Evolutionary conservation across 2,113 vertebrate species (phyloP), one percentile per base, ranked within the genome.

Genomic region (Mellivora capensis): DNA sequence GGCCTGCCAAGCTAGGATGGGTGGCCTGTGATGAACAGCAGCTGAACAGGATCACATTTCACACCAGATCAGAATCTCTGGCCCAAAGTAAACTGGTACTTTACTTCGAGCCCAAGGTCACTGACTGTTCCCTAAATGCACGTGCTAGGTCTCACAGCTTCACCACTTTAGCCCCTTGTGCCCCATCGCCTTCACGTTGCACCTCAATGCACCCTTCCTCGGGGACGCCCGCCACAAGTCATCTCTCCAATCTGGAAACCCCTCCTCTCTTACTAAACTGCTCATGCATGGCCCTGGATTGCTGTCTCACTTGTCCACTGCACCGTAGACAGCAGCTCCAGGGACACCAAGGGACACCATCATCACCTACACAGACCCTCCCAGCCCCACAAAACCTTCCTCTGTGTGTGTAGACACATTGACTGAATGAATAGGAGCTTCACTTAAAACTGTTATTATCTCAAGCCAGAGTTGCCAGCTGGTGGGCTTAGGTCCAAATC

Each of bases 111-210:
- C 93, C 71, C 76, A 42, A 34, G 20, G n/a, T 91, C 49, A 93
- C 0, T 4, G 72, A 49, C 29, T 13, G 6, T 44, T 87, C 83
- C 23, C 13, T 49, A 61, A 94, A 37, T 3, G 59, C 44, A 29
- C 37, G 42, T 34, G n/a, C 4, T 6, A 6, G 47, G 54, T 77
- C 15, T 77, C 82, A 6, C 17, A 29, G 37, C 10, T 29, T 44
- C 0, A 15, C 20, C 21, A 54, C 52, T 54, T 10, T 7, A 11
- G n/a, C 12, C 62, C 47, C 25, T 17, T 64, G 47, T 54, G 54
- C 14, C 3, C 20, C 4, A 27, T 12, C 20, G 18, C 29, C 71
- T 61, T 61, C 61, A n/a, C 0, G 31, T 7, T 0, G 2, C 7
- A 71, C 71, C 10, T 18, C 39, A 62, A 67, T 8, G 17, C 17